These are phyloP conservation scores for Agrypnus murinus DNA, from an alignment of 2,888 invertebrate genomes.

Conservation along the genomic window DNA sequence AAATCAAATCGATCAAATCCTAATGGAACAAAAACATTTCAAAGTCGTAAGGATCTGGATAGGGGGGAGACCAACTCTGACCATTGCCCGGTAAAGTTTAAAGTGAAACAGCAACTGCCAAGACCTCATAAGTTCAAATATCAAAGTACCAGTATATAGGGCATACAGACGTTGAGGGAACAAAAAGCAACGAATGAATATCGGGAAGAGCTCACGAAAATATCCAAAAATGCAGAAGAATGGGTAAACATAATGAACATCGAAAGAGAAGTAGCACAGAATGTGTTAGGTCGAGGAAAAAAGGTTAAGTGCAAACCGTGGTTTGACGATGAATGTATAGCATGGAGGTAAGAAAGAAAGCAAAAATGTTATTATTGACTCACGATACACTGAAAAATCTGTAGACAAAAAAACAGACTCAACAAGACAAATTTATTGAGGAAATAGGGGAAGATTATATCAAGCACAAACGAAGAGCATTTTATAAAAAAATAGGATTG, in stretches of 20 bases:
- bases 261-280: neutral
- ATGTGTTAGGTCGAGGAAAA: neutral
- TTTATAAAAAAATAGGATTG: no score
- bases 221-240: no score
- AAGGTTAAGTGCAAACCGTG: neutral
- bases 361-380: conserved; percentile 1
- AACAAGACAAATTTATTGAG: neutral
- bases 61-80: no score
- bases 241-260: conserved; percentile 3
- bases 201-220: no score
- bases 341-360: conserved; percentile 2
- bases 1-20: conserved; percentile 33
- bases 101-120: no score
- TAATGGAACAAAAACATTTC: conserved; percentile 3
- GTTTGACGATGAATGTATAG: neutral
- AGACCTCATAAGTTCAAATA: no score
- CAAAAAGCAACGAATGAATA: no score
- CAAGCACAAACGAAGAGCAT: neutral
- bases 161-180: no score
- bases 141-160: no score
- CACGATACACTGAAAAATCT: neutral
- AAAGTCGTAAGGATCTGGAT: no score
- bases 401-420: neutral
- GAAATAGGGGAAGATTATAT: conserved; percentile 10
- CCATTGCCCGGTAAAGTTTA: no score